Evolutionary conservation across 2,797 vertebrate species (phyloP).

Genomic region (Atherinosoma microstoma): DNA sequence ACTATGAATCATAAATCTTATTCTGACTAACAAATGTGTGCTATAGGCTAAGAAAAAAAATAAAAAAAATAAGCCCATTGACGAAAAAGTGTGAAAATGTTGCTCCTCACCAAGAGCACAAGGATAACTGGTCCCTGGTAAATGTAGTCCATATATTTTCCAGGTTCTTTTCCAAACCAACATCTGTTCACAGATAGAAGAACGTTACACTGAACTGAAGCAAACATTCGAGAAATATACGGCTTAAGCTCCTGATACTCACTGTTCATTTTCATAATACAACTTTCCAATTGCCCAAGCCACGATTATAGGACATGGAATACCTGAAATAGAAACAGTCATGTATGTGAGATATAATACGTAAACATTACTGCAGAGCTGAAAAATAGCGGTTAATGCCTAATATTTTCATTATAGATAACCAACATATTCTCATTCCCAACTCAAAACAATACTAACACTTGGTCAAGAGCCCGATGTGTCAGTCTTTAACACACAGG

Average conservation of each 20-base stretch:
- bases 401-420: neutral
- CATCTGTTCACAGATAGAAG: constrained; percentile 83
- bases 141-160: constrained; percentile 97
- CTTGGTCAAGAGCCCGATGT: neutral
- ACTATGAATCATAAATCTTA: constrained; percentile 2
- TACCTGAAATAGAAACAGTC: constrained; percentile 79
- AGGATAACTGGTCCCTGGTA: constrained; percentile 98
- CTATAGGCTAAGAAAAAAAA: neutral
- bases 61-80: neutral
- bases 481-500: neutral
- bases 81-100: neutral
- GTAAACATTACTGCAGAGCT: neutral
- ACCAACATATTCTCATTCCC: neutral
- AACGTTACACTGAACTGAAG: neutral
- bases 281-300: constrained; percentile 95
- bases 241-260: constrained; percentile 73
- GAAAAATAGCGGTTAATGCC: too few species aligned
- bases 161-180: constrained; percentile 98
- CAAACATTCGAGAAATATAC: neutral
- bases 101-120: constrained; percentile 91
- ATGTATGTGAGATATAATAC: neutral
- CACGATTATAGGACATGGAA: constrained; percentile 94
- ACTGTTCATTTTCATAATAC: constrained; percentile 97
- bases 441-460: neutral
- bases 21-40: neutral